Base-by-base conservation (phyloP, 2,888 invertebrate species). In the Drosophila prolongata region DNA sequence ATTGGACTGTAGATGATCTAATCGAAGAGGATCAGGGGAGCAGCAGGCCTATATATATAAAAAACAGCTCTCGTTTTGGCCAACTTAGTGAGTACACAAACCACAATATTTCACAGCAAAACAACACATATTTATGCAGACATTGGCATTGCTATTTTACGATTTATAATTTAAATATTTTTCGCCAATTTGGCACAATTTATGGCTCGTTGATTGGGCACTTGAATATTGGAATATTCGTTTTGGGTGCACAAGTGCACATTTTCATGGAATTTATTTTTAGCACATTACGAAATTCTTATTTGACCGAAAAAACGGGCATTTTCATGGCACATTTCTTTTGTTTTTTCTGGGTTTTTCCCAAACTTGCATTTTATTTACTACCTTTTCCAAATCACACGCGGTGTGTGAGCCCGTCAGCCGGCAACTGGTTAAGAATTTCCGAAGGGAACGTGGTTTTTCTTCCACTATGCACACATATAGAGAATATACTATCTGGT, bases 281-380 rank as follows among this genome's bases (percentile, higher is more conserved):
- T 86, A 83, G 80, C 69, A 64, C 84, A 78, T 87, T 84, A 87
- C 83, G 81, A 84, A 78, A 79, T 83, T 74, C 72, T 75, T 59
- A 50, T 50, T 42, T 57, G 52, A 37, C 35, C 37, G 27, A 56
- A 65, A 58, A 53, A 30, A 34, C 44, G 43, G 19, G 37, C 8
- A 27, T 44, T 11, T 49, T 49, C 49, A 34, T 19, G 8, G 13
- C 49, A 49, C 57, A 50, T 58, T 65, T 56, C 40, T 30, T 30
- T 6, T 1, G 16, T 11, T 14, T 27, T 52, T n/a, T 56, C 19
- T 6, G n/a, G 9, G 16, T 8, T 11, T 16, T 47, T 46, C 34
- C n/a, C 0, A 6, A 30, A 42, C 5, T 14, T 30, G 11, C 6
- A n/a, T 5, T 34, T 35, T 3, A 10, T 40, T 46, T 10, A 49